Conservation (phyloP, 64 coral and sea anemone species). For the Montipora cactus region DNA sequence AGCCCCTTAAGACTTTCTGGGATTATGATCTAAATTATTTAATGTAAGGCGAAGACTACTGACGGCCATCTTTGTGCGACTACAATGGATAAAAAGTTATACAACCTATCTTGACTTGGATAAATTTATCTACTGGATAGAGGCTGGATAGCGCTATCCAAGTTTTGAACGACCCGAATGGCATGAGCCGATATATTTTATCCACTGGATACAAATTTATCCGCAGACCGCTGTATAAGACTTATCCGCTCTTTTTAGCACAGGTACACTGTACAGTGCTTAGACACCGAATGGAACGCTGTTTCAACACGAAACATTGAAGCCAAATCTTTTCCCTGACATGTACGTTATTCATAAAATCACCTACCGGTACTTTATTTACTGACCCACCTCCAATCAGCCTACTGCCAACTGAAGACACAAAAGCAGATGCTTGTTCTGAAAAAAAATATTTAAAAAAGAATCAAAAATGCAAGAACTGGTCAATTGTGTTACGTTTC, state of each 20-base stretch:
- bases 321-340: too few species aligned
- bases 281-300: too few species aligned
- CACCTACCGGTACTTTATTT: too few species aligned
- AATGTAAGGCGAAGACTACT: not conserved
- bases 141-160: slow-evolving; percentile 37
- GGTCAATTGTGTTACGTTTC: too few species aligned
- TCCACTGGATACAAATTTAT: not conserved
- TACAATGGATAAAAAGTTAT: slow-evolving; percentile 56
- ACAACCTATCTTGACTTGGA: slow-evolving; percentile 57
- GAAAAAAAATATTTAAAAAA: too few species aligned
- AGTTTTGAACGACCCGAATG: slow-evolving; percentile 33
- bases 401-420: too few species aligned
- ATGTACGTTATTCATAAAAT: too few species aligned
- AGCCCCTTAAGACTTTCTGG: not conserved
- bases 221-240: not conserved
- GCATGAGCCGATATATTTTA: not conserved
- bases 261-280: not conserved
- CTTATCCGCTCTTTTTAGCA: slow-evolving; percentile 23
- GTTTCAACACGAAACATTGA: too few species aligned
- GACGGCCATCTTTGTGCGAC: not conserved
- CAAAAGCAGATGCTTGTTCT: too few species aligned
- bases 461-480: too few species aligned
- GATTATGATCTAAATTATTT: not conserved
- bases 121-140: slow-evolving; percentile 63
- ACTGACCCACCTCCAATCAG: too few species aligned